Evolutionary conservation across 2,888 invertebrate genomes (phyloP), one percentile per base, ranked within the genome.

Genomic region (Gymnosoma rotundatum): DNA sequence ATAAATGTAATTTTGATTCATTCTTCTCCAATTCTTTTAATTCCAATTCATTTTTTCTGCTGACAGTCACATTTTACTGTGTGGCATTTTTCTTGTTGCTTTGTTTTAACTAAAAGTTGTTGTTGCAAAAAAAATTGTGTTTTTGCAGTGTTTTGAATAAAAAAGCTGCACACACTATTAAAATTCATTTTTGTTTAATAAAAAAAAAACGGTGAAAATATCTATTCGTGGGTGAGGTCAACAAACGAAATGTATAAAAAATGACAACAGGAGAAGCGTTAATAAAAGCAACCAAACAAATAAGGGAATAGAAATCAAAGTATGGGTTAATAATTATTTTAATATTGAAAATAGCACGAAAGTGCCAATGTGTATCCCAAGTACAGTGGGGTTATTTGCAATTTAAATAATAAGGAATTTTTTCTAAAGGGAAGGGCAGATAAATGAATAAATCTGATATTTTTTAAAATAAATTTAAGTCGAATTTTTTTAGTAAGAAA

Each of bases 61-160:
- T 84, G 81, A 84, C 84, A 69, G 63, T 63, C 67, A 75, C 73
- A 78, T 78, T 84, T 80, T 80, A 54, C 38, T 21, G 38, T 63
- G 42, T 60, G 36, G 25, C 21, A 7, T 32, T 54, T 66, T 60
- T 45, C 18, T 48, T 36, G 36, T 21, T 56, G 25, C n/a, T 45
- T 32, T 61, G n/a, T n/a, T 60, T 25, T 54, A 45, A 54, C 45
- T 64, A 63, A 56, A 45, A 45, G 25, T 64, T 67, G 36, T 73
- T 42, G 21, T 58, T 60, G 58, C n/a, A 74, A 52, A 50, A 61
- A 73, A 25, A 25, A 25, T 25, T 4, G 4, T 25, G 4, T 32
- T 32, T 32, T 32, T 32, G 6, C 8, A 5, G 32, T 6, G 6
- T 32, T 32, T 7, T 32, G 6, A 66, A 78, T 16, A 42, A 36